Percentiles rank a stretch among this genome's conserved stretches.
These are phyloP conservation scores for Onychomys arenicola DNA, from an alignment of 2,797 vertebrate genomes.

Conservation along the genomic window DNA sequence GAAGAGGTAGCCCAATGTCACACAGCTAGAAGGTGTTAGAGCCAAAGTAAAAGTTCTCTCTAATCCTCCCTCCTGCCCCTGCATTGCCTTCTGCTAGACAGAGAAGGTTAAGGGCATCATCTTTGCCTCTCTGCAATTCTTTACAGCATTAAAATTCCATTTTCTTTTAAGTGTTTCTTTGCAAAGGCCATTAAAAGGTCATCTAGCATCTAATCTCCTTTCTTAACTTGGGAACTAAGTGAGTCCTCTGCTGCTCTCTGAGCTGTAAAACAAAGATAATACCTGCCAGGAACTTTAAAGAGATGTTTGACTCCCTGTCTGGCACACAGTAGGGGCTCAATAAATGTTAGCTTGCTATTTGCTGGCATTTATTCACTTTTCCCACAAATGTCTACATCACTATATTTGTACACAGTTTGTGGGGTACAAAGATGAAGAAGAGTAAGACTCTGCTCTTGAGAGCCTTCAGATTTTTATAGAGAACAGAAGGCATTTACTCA, in stretches of 20 bases:
- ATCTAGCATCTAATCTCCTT: slow-evolving; percentile 77
- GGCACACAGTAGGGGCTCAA: slow-evolving; percentile 65
- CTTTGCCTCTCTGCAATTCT: slow-evolving; percentile 58
- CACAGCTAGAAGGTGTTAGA: neutral
- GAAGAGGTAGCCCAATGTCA: neutral
- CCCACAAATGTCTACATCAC: neutral
- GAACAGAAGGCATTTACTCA: neutral
- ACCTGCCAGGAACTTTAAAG: slow-evolving; percentile 16
- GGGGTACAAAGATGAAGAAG: neutral
- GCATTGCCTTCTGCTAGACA: neutral
- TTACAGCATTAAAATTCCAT: slow-evolving; percentile 79
- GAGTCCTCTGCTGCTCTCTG: slow-evolving; percentile 61
- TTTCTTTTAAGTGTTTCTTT: slow-evolving; percentile 79
- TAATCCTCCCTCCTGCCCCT: neutral
- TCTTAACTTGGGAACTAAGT: slow-evolving; percentile 70
- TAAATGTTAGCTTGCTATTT: neutral
- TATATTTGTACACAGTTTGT: fast-evolving
- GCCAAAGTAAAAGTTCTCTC: neutral
- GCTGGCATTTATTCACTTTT: neutral
- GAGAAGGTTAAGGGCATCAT: slow-evolving; percentile 36
- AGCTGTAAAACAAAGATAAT: slow-evolving; percentile 67
- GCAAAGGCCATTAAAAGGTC: slow-evolving; percentile 83
- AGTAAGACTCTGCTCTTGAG: neutral
- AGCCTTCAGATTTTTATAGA: neutral
- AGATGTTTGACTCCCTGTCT: neutral